Base-by-base conservation (phyloP, 2,888 invertebrate genomes). In the Lasius platythorax region DNA sequence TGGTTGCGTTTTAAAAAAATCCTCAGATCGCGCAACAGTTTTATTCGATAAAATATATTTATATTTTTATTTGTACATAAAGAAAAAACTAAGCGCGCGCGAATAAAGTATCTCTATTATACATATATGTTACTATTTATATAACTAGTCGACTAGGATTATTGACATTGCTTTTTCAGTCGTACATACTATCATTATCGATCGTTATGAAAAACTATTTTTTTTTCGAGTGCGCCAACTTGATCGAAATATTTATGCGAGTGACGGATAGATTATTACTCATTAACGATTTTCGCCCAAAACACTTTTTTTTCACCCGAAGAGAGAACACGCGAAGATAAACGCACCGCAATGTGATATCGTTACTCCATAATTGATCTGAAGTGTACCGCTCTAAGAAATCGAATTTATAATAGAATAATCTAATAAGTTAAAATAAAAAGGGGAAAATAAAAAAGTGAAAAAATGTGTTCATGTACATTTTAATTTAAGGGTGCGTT, bases 401-500 rank as follows among this genome's bases (percentile, higher is more conserved):
- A 15, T 61, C 12, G 18, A 23, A 23, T 23, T 23, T 23, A 23
- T 23, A 23, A 23, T 23, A 23, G 23, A 23, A 23, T 23, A 23
- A 23, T 23, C 23, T 23, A 23, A 23, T 23, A 23, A 23, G 23
- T 23, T 23, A 23, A 23, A 23, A 50, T 6, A 1, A 50, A 46
- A 15, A 46, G 5, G 6, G 1, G 6, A 18, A 53, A n/a, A 53
- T 53, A n/a, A 53, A 53, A 50, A 53, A 8, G 50, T n/a, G 18
- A 23, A 58, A 63, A 67, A 12, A 15, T 12, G 50, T 70, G 6
- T 33, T 79, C 4, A n/a, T 33, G 5, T n/a, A 28, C 9, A 56
- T 33, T 67, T 12, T 12, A 2, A 4, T 87, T 93, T 23, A 92
- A 97, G 97, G 97, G 96, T 0, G 97, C 97, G 3, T 94, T 98